Evolutionary conservation across 2,113 vertebrate species (phyloP).

Genomic region (Corythoichthys haematopterus): DNA sequence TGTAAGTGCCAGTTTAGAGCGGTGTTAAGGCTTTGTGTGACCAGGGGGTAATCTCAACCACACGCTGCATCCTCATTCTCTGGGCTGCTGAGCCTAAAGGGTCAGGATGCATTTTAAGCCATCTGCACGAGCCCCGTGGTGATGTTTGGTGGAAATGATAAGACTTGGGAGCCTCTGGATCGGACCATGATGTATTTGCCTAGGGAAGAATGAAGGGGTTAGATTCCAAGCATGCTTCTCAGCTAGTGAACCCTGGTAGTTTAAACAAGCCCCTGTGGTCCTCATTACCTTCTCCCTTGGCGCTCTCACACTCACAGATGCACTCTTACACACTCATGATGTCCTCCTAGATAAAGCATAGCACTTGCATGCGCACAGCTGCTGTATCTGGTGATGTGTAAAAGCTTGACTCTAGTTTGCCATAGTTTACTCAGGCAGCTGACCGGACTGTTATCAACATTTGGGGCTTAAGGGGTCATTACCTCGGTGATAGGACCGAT

Average conservation of each 20-base stretch:
- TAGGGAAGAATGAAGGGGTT: not conserved
- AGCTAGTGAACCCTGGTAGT: conserved; percentile 59
- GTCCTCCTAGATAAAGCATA: conserved; percentile 8
- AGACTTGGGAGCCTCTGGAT: conserved; percentile 28
- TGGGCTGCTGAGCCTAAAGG: not conserved
- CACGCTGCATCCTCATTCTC: not conserved
- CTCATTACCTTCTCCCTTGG: conserved; percentile 69
- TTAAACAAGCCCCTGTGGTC: conserved; percentile 69
- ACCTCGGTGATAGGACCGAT: conserved; percentile 43
- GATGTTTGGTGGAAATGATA: conserved; percentile 27
- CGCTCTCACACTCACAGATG: conserved; percentile 26
- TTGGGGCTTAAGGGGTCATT: conserved; percentile 36
- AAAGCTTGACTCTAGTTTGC: conserved; percentile 28
- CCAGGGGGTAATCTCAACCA: conserved; percentile 5
- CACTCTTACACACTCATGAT: conserved; percentile 8
- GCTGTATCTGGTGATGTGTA: too few species aligned
- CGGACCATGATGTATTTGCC: conserved; percentile 5
- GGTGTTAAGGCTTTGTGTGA: not conserved
- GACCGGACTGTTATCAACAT: conserved; percentile 34
- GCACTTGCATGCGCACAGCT: conserved; percentile 25
- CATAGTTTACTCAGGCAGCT: conserved; percentile 37
- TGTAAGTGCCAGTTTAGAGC: conserved; percentile 6
- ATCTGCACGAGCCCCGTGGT: conserved; percentile 6
- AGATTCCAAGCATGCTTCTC: conserved; percentile 48
- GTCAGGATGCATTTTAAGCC: conserved; percentile 4